These are phyloP conservation scores for Troglohyphantes excavatus DNA, from an alignment of 2,888 invertebrate species.

Conservation along the genomic window DNA sequence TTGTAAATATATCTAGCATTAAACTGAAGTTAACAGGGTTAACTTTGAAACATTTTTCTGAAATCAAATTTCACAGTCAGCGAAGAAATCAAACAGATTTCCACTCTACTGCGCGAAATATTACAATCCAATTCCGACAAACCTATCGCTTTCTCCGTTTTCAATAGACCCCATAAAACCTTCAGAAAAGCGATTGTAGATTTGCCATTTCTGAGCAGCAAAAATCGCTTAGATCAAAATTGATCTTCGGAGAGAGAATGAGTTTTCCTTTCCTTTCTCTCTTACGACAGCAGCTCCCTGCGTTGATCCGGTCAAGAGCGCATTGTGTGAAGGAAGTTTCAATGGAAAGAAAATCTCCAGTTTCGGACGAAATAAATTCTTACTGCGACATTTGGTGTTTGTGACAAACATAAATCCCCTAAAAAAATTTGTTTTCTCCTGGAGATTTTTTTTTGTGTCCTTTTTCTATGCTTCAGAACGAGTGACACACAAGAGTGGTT, in stretches of 20 bases:
- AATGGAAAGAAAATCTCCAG: not conserved
- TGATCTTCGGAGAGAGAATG: not conserved
- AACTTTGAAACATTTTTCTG: not conserved
- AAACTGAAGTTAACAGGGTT: not conserved
- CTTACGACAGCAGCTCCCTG: not conserved
- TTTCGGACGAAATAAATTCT: not conserved
- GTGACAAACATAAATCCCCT: not conserved
- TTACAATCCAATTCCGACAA: not conserved
- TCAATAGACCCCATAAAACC: not conserved
- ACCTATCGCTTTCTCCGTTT: not conserved
- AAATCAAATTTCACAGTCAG: not conserved
- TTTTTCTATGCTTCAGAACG: too few species aligned
- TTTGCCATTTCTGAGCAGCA: not conserved
- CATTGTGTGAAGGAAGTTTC: not conserved
- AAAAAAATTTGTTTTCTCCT: not conserved
- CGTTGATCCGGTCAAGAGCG: not conserved
- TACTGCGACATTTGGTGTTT: not conserved
- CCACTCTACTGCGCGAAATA: not conserved
- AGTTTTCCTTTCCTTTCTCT: not conserved
- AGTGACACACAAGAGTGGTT: too few species aligned
- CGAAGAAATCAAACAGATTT: not conserved
- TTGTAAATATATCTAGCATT: too few species aligned
- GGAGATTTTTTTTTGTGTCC: too few species aligned
- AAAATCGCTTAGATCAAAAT: not conserved
- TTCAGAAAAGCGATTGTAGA: not conserved